Evolutionary conservation across 2,888 invertebrate species (phyloP).

Genomic region (Bugulina stolonifera): DNA sequence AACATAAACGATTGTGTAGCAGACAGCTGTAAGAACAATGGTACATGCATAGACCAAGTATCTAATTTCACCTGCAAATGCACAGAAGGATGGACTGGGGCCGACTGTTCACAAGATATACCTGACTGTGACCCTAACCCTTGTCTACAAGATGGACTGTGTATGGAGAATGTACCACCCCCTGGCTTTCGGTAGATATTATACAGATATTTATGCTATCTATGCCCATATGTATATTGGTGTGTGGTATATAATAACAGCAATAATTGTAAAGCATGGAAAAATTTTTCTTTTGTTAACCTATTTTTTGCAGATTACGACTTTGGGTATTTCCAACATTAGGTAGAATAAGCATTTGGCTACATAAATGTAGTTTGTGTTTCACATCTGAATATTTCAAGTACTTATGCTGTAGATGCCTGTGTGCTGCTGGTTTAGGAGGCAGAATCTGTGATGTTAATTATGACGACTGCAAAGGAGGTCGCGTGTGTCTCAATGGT

Average conservation of each 20-base stretch:
- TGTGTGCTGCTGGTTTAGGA: constrained; percentile 21
- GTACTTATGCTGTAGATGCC: constrained; percentile 1
- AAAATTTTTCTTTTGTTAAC: too few relatives aligned
- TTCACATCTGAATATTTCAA: too few relatives aligned
- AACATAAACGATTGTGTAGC: constrained; percentile 14
- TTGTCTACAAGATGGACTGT: constrained; percentile 3
- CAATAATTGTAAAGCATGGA: too few relatives aligned
- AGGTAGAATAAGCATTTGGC: too few relatives aligned
- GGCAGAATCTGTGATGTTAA: constrained; percentile 20
- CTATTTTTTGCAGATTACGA: too few relatives aligned
- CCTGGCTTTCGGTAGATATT: constrained; percentile 16
- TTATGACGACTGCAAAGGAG: constrained; percentile 25
- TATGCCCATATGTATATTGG: too few relatives aligned
- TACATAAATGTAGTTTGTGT: too few relatives aligned
- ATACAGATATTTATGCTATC: too few relatives aligned
- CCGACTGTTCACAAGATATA: constrained; percentile 3
- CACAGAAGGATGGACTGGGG: constrained; percentile 3
- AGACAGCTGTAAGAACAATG: not conserved
- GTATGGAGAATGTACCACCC: not conserved
- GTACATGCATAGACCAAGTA: constrained; percentile 10
- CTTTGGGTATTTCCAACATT: too few relatives aligned
- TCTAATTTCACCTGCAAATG: constrained; percentile 13
- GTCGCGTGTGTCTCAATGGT: constrained; percentile 25
- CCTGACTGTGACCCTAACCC: constrained; percentile 14
- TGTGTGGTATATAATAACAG: too few relatives aligned